Evolutionary conservation across 2,797 vertebrate genomes (phyloP).

Genomic region (Pipistrellus kuhlii): DNA sequence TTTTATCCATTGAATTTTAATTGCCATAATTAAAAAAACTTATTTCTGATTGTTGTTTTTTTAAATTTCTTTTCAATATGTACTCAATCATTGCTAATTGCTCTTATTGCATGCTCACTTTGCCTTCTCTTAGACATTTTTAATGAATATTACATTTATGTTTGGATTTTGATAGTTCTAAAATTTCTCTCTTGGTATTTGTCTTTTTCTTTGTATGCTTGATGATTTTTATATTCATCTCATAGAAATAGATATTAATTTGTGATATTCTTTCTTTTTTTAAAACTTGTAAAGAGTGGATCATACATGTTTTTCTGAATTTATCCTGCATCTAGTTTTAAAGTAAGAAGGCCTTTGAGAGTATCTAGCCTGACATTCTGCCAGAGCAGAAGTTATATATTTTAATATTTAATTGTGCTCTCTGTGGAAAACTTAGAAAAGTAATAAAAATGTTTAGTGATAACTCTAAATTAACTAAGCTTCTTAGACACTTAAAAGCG

Average conservation of each 20-base stretch:
- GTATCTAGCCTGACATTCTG: not conserved
- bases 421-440: constrained; percentile 23
- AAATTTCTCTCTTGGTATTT: not conserved
- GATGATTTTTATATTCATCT: not conserved
- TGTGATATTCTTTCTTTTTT: not conserved
- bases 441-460: not conserved
- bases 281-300: not conserved
- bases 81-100: not conserved
- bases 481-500: not conserved
- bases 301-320: not conserved
- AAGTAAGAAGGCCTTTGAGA: not conserved
- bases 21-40: not conserved
- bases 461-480: constrained; percentile 8
- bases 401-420: constrained; percentile 32
- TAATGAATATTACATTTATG: not conserved
- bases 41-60: constrained; percentile 24
- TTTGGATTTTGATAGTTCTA: not conserved
- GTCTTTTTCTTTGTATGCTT: not conserved
- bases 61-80: not conserved
- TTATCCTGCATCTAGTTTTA: not conserved
- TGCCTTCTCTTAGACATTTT: not conserved
- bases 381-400: not conserved
- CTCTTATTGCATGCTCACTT: not conserved
- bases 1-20: constrained; percentile 15
- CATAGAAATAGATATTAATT: not conserved